phyloP scores from a whole-genome alignment of 2,113 vertebrate genomes.

The Cololabis saira region DNA sequence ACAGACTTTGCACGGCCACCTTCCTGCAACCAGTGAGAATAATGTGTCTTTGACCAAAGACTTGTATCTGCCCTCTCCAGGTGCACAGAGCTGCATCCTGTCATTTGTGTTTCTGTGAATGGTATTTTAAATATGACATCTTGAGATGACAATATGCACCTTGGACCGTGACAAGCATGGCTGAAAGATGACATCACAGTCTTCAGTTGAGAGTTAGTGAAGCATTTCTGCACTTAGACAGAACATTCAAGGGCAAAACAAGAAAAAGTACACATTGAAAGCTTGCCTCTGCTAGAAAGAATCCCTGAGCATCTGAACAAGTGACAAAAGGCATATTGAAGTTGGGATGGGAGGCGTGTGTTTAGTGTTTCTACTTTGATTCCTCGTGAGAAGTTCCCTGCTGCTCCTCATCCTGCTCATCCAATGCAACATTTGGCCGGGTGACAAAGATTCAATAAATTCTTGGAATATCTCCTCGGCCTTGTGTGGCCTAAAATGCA shows the following conservation, averaged over 20 bases:
- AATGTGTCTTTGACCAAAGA: slow-evolving; percentile 6
- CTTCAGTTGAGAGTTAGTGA: slow-evolving; percentile 49
- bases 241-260: slow-evolving; percentile 21
- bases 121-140: slow-evolving; percentile 69
- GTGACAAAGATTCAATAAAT: slow-evolving; percentile 81
- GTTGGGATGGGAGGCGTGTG: slow-evolving; percentile 27
- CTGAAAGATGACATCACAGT: slow-evolving; percentile 69
- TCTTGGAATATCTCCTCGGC: slow-evolving; percentile 73
- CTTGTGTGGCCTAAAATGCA: slow-evolving; percentile 51
- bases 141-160: slow-evolving; percentile 56
- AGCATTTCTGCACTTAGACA: slow-evolving; percentile 38
- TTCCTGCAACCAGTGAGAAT: slow-evolving; percentile 4
- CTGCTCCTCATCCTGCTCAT: slow-evolving; percentile 39
- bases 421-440: slow-evolving; percentile 71
- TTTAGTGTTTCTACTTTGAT: slow-evolving; percentile 27
- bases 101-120: slow-evolving; percentile 61
- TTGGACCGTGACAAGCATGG: slow-evolving; percentile 60
- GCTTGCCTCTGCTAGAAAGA: slow-evolving; percentile 17
- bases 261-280: slow-evolving; percentile 18
- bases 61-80: slow-evolving; percentile 36
- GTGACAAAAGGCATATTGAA: slow-evolving; percentile 36
- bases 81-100: slow-evolving; percentile 66
- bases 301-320: slow-evolving; percentile 22
- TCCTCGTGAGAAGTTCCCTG: slow-evolving; percentile 43
- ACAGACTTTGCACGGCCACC: neutral